Evolutionary conservation across 2,797 vertebrate species (phyloP), one percentile per base, ranked within the genome.

Genomic region (Pseudochirops cupreus): DNA sequence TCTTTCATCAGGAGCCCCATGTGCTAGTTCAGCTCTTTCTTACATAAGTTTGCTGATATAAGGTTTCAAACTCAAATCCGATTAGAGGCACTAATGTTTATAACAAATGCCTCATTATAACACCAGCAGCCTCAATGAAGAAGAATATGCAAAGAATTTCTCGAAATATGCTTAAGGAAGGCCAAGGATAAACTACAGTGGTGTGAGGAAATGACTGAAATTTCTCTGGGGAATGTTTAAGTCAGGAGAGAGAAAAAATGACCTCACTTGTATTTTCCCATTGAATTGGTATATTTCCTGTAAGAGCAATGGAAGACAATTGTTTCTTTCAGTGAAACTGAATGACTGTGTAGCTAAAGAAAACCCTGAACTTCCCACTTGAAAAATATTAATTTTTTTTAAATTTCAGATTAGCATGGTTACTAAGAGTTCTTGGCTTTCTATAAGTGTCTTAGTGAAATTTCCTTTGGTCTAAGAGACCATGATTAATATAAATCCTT

Each of bases 201-300:
- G 96, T 98, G 94, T 96, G 98, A 98, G 97, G 98, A 98, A 99
- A 98, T 98, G 98, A 98, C 98, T 97, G 95, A 98, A 98, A 98
- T 98, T 98, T 98, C 98, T 98, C 98, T 96, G 95, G 98, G 98
- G 98, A 98, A 98, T 97, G 52, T 98, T 97, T 97, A 95, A 98
- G 97, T 98, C 90, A 93, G 92, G 96, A 0, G 0, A 90, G 95
- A 98, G 98, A 98, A 98, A 98, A 97, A 97, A 96, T 98, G 97
- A 98, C 97, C 97, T 98, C 98, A 98, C 98, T 98, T 97, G 95
- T 98, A 97, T 98, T 98, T 99, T 98, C 98, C 97, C 97, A 97
- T 97, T 98, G 98, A 98, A 97, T 97, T 98, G 97, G 96, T 98
- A 93, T 98, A 98, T 98, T 99, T 98, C 98, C 98, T 98, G 98